Evolutionary conservation across 2,113 vertebrate species (phyloP).

Genomic region (Protobothrops flavoviridis): DNA sequence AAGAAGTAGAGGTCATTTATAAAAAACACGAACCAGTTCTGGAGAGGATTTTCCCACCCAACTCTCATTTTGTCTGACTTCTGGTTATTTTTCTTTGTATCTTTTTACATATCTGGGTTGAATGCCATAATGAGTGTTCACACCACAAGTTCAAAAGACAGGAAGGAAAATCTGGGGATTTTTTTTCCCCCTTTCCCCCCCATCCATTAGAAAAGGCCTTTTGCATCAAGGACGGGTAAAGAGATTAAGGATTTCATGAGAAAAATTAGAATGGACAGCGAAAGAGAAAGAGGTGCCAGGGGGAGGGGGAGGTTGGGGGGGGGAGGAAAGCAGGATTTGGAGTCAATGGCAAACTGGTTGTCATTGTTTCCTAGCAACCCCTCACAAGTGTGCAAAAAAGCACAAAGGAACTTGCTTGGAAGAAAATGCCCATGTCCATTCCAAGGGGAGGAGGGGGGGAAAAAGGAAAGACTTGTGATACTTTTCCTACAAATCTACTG

Average conservation of each 20-base stretch:
- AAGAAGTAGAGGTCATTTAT: not conserved
- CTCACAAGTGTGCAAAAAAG: not conserved
- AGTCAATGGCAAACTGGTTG: slow-evolving; percentile 9
- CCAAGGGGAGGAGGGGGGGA: not conserved
- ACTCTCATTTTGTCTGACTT: not conserved
- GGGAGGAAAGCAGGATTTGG: slow-evolving; percentile 35
- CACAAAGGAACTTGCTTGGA: slow-evolving; percentile 22
- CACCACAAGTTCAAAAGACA: not conserved
- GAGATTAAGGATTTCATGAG: not conserved
- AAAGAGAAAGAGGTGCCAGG: not conserved
- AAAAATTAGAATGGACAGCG: not conserved
- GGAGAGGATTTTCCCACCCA: not conserved
- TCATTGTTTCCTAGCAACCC: slow-evolving; percentile 57
- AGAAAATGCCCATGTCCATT: not conserved
- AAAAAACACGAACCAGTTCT: not conserved
- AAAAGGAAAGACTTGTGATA: slow-evolving; percentile 31
- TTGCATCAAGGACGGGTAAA: slow-evolving; percentile 38
- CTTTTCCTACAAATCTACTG: slow-evolving; percentile 44
- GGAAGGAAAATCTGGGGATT: not conserved
- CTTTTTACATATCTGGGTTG: not conserved
- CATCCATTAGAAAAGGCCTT: not conserved
- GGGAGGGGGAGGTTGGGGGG: rapidly evolving
- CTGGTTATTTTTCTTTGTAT: not conserved
- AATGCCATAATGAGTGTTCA: not conserved
- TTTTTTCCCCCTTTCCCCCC: rapidly evolving